These are phyloP conservation scores for Tragelaphus imberbis DNA, from an alignment of 2,113 vertebrate genomes.

Conservation along the genomic window DNA sequence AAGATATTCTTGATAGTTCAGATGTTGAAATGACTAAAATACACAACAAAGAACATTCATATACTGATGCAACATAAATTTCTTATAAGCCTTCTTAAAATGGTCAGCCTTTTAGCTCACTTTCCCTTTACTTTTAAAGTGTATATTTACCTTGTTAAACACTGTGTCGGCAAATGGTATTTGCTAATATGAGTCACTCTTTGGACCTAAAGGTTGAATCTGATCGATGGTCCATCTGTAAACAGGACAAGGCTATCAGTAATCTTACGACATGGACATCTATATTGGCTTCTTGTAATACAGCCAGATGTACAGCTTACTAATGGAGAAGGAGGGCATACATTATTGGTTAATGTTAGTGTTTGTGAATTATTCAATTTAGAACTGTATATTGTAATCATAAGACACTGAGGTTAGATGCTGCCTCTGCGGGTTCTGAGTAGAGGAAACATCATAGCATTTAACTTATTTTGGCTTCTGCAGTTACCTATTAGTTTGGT, in stretches of 20 bases:
- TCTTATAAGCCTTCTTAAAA: background rate
- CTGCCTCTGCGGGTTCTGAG: background rate
- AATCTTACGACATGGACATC: background rate
- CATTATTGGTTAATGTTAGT: background rate
- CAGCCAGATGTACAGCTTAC: background rate
- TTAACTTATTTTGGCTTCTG: background rate
- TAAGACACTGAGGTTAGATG: background rate
- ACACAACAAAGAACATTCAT: background rate
- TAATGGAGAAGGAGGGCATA: background rate
- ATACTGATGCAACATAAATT: background rate
- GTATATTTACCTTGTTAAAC: constrained; percentile 26
- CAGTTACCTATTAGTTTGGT: background rate
- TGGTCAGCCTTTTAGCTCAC: background rate
- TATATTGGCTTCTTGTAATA: constrained; percentile 15
- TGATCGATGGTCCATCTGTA: constrained; percentile 39
- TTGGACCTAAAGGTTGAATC: background rate
- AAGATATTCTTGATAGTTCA: background rate
- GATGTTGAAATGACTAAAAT: background rate
- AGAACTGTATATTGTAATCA: background rate
- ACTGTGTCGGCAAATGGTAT: background rate
- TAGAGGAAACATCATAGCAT: background rate
- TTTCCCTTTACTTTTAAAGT: constrained; percentile 14
- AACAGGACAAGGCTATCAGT: constrained; percentile 21
- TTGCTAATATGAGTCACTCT: background rate
- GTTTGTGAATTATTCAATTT: background rate